Percentiles rank a stretch among this genome's conserved stretches.
These are phyloP conservation scores for Priocnemis perturbator DNA, from an alignment of 2,888 invertebrate genomes.

Conservation along the genomic window DNA sequence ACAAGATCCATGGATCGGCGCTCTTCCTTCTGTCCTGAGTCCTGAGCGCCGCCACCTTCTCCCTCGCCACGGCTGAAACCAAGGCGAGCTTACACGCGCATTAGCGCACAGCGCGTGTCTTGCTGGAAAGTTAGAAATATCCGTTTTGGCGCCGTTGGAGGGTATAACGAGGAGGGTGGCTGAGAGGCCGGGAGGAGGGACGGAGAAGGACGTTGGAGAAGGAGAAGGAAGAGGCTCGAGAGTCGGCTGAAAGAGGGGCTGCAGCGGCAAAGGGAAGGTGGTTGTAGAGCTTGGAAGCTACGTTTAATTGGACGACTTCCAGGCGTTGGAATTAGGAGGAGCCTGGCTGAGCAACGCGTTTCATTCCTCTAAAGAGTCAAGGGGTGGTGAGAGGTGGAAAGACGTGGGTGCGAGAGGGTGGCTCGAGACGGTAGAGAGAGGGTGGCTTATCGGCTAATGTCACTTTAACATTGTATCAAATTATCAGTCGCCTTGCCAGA, in stretches of 20 bases:
- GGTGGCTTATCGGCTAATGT: constrained; percentile 60
- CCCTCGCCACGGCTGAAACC: constrained; percentile 19
- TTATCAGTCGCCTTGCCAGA: constrained; percentile 57
- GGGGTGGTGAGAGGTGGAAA: constrained; percentile 14
- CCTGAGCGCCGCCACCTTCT: background rate
- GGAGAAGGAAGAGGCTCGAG: constrained; percentile 9
- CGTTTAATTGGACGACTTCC: constrained; percentile 66
- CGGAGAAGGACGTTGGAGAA: constrained; percentile 14
- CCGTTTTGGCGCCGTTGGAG: constrained; percentile 40
- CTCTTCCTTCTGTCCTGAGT: background rate
- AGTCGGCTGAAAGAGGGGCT: constrained; percentile 3
- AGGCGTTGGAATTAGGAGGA: constrained; percentile 53
- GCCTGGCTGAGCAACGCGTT: constrained; percentile 40
- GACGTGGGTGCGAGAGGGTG: constrained; percentile 1
- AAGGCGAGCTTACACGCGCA: constrained; percentile 46
- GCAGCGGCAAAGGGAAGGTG: constrained; percentile 4
- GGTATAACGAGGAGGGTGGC: constrained; percentile 11
- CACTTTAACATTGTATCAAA: constrained; percentile 59
- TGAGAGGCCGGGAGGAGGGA: constrained; percentile 9
- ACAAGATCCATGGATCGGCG: no score
- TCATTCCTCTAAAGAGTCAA: constrained; percentile 29
- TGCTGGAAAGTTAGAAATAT: constrained; percentile 58
- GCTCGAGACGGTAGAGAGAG: constrained; percentile 22
- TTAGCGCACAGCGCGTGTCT: constrained; percentile 51
- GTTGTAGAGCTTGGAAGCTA: constrained; percentile 44